A percentile compares a stretch with the other conserved stretches of the same genome.
phyloP scores from a whole-genome alignment of 2,113 vertebrate genomes.

The Gavialis gangeticus region DNA sequence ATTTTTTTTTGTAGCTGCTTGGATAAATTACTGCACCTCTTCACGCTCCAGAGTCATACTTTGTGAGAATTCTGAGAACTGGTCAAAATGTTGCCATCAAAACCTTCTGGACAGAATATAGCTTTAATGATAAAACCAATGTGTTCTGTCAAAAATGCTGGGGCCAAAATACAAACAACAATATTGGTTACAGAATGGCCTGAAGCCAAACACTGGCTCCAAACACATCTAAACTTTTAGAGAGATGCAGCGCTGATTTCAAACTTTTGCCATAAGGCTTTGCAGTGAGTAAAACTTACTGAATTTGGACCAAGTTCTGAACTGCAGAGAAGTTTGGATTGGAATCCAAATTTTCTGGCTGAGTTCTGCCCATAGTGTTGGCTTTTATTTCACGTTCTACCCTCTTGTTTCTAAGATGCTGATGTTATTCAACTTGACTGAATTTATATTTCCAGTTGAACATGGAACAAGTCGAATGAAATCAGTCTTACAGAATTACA shows the following conservation, averaged over 20 bases:
- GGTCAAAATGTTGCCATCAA: conserved; percentile 15
- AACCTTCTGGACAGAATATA: not conserved
- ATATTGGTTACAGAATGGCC: not conserved
- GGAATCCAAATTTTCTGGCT: accelerated
- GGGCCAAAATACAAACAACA: not conserved
- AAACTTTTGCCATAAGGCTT: accelerated
- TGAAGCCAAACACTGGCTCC: not conserved
- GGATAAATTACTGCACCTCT: not conserved
- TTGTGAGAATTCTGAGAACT: not conserved
- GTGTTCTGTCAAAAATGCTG: not conserved
- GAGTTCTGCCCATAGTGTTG: not conserved
- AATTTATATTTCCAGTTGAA: not conserved
- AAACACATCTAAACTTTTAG: not conserved
- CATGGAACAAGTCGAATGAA: accelerated
- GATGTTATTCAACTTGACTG: not conserved
- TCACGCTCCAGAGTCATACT: not conserved
- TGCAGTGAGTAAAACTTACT: accelerated
- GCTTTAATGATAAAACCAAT: not conserved
- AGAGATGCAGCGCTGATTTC: not conserved
- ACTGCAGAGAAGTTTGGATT: not conserved
- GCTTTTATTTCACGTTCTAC: not conserved
- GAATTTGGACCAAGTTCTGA: not conserved
- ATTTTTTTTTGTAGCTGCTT: not conserved
- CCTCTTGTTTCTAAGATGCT: accelerated
- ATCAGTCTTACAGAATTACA: accelerated